Percentiles rank a stretch among this genome's conserved stretches.
These are phyloP conservation scores for Drosophila littoralis DNA, from an alignment of 1,140 invertebrate genomes.

Conservation along the genomic window DNA sequence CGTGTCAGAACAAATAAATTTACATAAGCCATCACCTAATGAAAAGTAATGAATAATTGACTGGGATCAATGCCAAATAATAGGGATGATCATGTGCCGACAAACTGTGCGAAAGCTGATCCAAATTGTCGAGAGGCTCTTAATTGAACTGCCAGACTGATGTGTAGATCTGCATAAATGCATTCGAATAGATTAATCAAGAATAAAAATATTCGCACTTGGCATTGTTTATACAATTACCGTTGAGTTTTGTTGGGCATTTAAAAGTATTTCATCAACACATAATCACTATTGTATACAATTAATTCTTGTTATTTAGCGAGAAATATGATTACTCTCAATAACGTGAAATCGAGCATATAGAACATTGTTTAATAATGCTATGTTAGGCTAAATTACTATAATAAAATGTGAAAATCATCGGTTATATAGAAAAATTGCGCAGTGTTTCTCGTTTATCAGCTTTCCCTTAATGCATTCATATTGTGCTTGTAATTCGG, in stretches of 20 bases:
- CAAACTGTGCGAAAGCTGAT: conserved; percentile 26
- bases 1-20: conserved; percentile 72
- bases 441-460: too few relatives aligned
- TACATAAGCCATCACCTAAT: conserved; percentile 63
- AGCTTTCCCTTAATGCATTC: too few relatives aligned
- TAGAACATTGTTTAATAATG: background rate
- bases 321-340: conserved; percentile 1
- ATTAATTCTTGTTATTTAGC: background rate
- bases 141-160: conserved; percentile 43
- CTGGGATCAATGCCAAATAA: conserved; percentile 52
- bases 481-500: too few relatives aligned
- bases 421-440: background rate
- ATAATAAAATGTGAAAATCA: too few relatives aligned
- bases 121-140: conserved; percentile 41
- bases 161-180: conserved; percentile 6
- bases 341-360: background rate
- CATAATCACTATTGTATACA: background rate
- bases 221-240: conserved; percentile 2
- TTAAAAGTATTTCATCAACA: background rate
- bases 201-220: conserved; percentile 40
- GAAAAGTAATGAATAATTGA: conserved; percentile 49
- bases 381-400: background rate
- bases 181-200: conserved; percentile 47
- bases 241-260: background rate
- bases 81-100: conserved; percentile 36